Evolutionary conservation across 2,113 vertebrate genomes (phyloP).

Genomic region (Crocuta crocuta): DNA sequence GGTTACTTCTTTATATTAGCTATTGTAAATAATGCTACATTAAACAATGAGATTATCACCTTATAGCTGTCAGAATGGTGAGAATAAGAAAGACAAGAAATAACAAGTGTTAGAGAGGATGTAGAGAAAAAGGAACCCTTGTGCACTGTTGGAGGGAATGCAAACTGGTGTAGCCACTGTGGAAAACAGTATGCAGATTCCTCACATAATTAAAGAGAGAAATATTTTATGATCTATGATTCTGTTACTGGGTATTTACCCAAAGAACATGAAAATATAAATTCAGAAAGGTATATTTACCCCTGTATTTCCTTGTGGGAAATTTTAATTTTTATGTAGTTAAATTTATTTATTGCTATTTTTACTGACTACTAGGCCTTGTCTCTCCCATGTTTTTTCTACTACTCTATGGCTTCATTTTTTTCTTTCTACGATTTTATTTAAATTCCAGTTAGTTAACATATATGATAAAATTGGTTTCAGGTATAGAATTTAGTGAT

Average conservation of each 20-base stretch:
- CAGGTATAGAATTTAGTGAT: no score
- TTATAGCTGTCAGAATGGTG: neutral
- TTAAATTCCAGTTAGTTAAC: no score
- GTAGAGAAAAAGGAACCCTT: neutral
- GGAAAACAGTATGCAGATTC: neutral
- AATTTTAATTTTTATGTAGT: constrained; percentile 29
- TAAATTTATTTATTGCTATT: constrained; percentile 49
- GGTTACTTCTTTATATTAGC: neutral
- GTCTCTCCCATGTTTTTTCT: neutral
- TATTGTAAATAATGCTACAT: neutral
- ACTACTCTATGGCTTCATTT: constrained; percentile 6
- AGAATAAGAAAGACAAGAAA: neutral
- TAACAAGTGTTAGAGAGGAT: neutral
- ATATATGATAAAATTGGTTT: no score
- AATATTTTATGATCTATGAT: neutral
- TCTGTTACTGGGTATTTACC: neutral
- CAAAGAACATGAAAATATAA: neutral
- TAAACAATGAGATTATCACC: neutral
- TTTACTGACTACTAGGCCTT: constrained; percentile 8
- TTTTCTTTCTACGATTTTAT: neutral
- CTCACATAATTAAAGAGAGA: neutral
- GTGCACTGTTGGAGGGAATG: neutral
- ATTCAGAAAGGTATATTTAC: neutral
- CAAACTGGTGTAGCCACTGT: neutral
- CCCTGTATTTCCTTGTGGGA: neutral